Conservation (phyloP, 1,140 invertebrate species). For the Tigriopus japonicus region DNA sequence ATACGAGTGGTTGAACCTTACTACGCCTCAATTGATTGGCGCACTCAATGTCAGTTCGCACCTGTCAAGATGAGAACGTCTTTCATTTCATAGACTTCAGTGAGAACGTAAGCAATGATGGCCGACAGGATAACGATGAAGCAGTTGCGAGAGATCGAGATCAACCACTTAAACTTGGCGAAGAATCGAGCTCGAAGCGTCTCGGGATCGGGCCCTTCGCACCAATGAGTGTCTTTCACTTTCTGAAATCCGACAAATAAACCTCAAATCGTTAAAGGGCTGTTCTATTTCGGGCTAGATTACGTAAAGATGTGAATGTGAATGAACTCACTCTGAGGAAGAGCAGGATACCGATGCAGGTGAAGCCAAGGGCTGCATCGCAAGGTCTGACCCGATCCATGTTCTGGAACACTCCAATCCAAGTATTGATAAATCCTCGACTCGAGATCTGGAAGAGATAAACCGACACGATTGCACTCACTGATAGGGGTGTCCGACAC, state of each 20-base stretch:
- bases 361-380: background rate
- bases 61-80: background rate
- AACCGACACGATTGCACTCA: no score
- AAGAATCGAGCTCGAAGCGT: background rate
- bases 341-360: slow-evolving; percentile 3
- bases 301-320: background rate
- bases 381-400: background rate
- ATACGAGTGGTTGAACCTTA: no score
- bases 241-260: background rate
- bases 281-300: background rate
- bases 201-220: background rate
- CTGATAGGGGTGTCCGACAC: no score
- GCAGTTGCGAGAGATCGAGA: slow-evolving; percentile 6
- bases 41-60: no score
- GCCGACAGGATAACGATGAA: slow-evolving; percentile 4
- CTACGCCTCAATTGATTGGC: no score
- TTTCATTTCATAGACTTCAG: background rate
- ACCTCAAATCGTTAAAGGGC: background rate
- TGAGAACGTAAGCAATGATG: background rate
- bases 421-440: slow-evolving; percentile 4
- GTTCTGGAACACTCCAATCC: background rate
- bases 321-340: background rate
- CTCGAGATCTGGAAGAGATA: background rate
- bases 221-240: slow-evolving; percentile 1
- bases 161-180: slow-evolving; percentile 8